These are phyloP conservation scores for Diarsia rubi DNA, from an alignment of 2,888 invertebrate species.

Conservation along the genomic window DNA sequence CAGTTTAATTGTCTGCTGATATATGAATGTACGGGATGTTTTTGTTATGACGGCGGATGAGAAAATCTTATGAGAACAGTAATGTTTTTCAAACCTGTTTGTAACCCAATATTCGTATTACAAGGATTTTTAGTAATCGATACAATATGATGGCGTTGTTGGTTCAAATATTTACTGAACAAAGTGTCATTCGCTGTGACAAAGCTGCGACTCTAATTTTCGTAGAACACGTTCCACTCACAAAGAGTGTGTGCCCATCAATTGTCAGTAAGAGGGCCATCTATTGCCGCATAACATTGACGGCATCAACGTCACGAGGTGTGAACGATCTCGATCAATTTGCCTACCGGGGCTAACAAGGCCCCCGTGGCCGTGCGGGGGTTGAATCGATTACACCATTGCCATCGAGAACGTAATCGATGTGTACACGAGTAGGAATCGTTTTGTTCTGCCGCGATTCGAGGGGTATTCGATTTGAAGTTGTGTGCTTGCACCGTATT, in stretches of 20 bases:
- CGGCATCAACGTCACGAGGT: conserved; percentile 40
- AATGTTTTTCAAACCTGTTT: not conserved
- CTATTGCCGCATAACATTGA: conserved; percentile 41
- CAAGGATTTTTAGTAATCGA: not conserved
- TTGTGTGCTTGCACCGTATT: conserved; percentile 11
- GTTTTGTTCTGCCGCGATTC: conserved; percentile 41
- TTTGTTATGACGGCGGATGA: conserved; percentile 31
- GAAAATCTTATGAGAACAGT: not conserved
- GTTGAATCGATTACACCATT: conserved; percentile 39
- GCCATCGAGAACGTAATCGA: conserved; percentile 35
- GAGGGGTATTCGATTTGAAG: conserved; percentile 34
- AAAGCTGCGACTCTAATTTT: conserved; percentile 6
- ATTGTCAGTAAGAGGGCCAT: conserved; percentile 37
- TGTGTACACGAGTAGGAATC: conserved; percentile 28
- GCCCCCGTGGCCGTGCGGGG: conserved; percentile 17
- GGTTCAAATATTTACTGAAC: not conserved
- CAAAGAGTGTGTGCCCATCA: conserved; percentile 28
- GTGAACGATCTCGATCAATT: conserved; percentile 49
- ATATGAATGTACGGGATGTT: conserved; percentile 31
- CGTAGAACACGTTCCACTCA: conserved; percentile 1
- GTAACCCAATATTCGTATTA: not conserved
- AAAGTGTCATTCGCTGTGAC: not conserved
- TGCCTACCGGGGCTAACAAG: conserved; percentile 32
- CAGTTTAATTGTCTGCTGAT: conserved; percentile 61
- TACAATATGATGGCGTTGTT: not conserved